phyloP scores from a whole-genome alignment of 2,888 invertebrate genomes.

The Eilema depressum region DNA sequence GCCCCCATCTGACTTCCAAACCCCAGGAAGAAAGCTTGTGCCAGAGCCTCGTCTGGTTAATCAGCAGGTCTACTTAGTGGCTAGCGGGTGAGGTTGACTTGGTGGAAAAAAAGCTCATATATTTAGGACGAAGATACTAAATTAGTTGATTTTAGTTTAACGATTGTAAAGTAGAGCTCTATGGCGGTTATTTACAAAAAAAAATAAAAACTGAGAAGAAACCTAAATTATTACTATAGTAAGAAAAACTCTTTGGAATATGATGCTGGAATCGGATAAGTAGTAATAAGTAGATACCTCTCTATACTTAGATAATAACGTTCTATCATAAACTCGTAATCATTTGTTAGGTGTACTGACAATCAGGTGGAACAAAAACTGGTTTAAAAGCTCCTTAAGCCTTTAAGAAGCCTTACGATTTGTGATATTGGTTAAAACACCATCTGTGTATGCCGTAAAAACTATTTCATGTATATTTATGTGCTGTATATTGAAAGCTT shows the following conservation, averaged over 20 bases:
- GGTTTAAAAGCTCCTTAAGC: conserved; percentile 9
- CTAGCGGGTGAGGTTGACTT: too few species aligned
- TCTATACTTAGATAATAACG: background rate
- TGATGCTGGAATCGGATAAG: background rate
- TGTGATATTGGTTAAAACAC: conserved; percentile 26
- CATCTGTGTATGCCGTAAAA: conserved; percentile 24
- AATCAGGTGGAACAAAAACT: conserved; percentile 5
- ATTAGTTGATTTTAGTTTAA: background rate
- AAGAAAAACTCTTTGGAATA: background rate
- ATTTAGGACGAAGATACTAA: too few species aligned
- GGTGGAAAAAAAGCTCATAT: too few species aligned
- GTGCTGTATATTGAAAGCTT: background rate
- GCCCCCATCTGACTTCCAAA: too few species aligned
- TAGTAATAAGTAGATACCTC: background rate
- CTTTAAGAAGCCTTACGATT: conserved; percentile 28
- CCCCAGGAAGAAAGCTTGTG: too few species aligned
- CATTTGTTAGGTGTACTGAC: background rate
- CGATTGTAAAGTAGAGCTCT: background rate
- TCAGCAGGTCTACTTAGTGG: too few species aligned
- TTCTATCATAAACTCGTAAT: conserved; percentile 6
- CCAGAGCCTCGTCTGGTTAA: too few species aligned
- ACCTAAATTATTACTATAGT: background rate
- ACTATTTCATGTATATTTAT: background rate
- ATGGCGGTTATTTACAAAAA: background rate
- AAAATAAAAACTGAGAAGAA: background rate